Evolutionary conservation across 2,888 invertebrate species (phyloP), one percentile per base, ranked within the genome.

Genomic region (Masnerella sp.): DNA sequence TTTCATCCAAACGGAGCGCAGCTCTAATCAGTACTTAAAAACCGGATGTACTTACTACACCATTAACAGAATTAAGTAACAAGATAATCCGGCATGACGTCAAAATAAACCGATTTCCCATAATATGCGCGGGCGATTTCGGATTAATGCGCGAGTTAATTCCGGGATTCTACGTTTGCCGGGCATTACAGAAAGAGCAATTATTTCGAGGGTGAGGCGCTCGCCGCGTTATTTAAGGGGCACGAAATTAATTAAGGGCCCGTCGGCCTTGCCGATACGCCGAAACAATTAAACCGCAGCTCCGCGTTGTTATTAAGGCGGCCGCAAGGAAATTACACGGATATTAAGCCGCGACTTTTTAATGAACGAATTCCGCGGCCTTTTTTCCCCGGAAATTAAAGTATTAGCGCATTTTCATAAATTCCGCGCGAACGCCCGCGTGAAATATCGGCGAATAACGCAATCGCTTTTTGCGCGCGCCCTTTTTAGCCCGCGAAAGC

Each of bases 221-320:
- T n/a, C n/a, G n/a, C n/a, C n/a, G n/a, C n/a, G n/a, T n/a, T n/a
- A n/a, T n/a, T n/a, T n/a, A 22, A 32, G 20, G 32, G 52, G 15
- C n/a, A 42, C 34, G 36, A 25, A 64, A 67, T 67, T 67, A 67
- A 67, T 67, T 58, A 65, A 38, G 47, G 56, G 56, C 18, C 56
- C 47, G 8, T 11, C 5, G 30, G 28, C 8, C n/a, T 65, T 40
- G 8, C 22, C 56, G 47, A 56, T 40, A 38, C 30, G 18, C 43
- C 40, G 32, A 49, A 56, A 56, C 49, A 56, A 65, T 65, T 56
- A 47, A 25, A 22, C 32, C 40, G 49, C 42, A 40, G 15, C 56
- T 25, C 18, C 28, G 38, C 47, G n/a, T 51, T 43, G 42, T 67
- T 67, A 58, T 58, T 67, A 58, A 49, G 42, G 17, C 14, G 17